Evolutionary conservation across 2,888 invertebrate genomes (phyloP), one percentile per base, ranked within the genome.

Genomic region (Dryocosmus kuriphilus): DNA sequence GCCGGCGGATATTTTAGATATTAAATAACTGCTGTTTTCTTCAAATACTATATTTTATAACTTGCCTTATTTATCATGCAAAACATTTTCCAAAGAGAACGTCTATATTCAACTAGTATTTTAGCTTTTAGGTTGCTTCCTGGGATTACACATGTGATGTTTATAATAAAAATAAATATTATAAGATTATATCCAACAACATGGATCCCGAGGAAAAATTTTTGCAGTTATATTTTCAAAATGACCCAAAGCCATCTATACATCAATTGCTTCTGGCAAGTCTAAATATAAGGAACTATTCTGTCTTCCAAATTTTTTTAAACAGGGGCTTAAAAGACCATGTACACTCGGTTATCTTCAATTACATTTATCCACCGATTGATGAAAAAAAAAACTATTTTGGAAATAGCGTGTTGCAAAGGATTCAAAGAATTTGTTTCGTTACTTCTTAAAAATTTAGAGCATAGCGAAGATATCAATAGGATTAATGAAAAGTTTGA

Each of bases 261-360:
- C 55, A 74, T n/a, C 27, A 74, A 51, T 27, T 57, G 16, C 35
- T 74, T 32, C 19, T 74, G 57, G 7, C 24, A 35, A 74, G 24
- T 74, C 32, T 74, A 6, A 16, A 24, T 57, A 35, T n/a, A 9
- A 74, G 24, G 35, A 24, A 74, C 2, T 74, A 32, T 57, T 32
- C 19, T 19, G 24, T 16, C 4, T 74, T 74, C 30, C 14, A 19
- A 27, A 27, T 22, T 32, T 32, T 74, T 6, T 19, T 74, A 19
- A 32, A 32, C 19, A 19, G 14, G 11, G 32, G 57, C 55, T 30
- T 71, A 7, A 51, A 71, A 27, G 3, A 22, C 27, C n/a, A 27
- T 16, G 57, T n/a, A 3, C 51, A 22, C 51, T 51, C 51, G 2
- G 2, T 22, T 11, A 62, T 30, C 24, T 30, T 62, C 2, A 19